These are phyloP conservation scores for Bombycilla garrulus DNA, from an alignment of 2,113 vertebrate genomes.

Conservation along the genomic window DNA sequence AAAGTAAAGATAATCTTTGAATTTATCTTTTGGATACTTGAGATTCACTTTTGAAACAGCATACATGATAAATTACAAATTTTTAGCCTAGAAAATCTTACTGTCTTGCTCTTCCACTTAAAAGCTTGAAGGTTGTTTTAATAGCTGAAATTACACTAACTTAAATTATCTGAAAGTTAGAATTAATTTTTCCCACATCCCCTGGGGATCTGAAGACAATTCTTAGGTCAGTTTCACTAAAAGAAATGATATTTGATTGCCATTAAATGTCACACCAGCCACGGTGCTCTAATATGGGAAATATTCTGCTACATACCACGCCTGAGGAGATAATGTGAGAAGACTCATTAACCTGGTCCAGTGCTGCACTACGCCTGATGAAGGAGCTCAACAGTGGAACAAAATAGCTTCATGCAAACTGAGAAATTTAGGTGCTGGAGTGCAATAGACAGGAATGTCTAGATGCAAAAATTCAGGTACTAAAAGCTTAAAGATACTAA, in stretches of 20 bases:
- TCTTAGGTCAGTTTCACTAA: neutral
- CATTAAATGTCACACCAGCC: constrained; percentile 17
- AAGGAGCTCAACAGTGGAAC: neutral
- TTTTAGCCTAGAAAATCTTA: neutral
- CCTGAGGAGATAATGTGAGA: neutral
- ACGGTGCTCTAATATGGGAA: neutral
- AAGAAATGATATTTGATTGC: neutral
- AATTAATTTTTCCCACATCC: constrained; percentile 2
- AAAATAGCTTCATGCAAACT: neutral
- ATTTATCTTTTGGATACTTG: neutral
- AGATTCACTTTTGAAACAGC: neutral
- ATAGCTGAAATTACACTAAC: neutral
- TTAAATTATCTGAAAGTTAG: neutral
- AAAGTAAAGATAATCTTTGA: constrained; percentile 14
- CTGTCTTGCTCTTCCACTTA: neutral
- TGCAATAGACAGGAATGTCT: neutral
- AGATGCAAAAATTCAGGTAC: neutral
- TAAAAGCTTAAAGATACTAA: neutral
- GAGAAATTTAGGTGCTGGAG: neutral
- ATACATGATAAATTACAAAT: neutral
- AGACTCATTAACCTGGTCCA: neutral
- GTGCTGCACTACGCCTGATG: neutral
- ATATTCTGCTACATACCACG: neutral
- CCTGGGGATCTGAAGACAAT: neutral
- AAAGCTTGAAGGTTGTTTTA: constrained; percentile 30